Percentiles rank a stretch among this genome's conserved stretches.
phyloP scores from a whole-genome alignment of 2,113 vertebrate genomes.

The Balaenoptera acutorostrata region DNA sequence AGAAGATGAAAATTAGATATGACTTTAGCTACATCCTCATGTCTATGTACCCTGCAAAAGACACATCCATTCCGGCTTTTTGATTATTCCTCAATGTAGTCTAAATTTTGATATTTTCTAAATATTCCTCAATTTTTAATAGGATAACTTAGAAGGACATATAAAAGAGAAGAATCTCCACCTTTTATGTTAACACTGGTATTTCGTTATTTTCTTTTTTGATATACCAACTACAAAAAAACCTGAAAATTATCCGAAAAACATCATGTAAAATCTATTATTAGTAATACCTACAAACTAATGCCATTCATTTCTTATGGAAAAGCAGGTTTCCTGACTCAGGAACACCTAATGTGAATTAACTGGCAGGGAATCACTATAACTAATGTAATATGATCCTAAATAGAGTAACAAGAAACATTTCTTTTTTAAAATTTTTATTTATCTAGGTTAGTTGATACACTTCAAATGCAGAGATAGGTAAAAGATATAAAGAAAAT shows the following conservation, averaged over 20 bases:
- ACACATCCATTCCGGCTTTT: background rate
- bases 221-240: constrained; percentile 12
- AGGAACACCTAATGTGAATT: background rate
- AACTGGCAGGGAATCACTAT: constrained; percentile 22
- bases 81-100: background rate
- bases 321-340: constrained; percentile 34
- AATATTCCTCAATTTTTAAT: constrained; percentile 34
- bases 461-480: constrained; percentile 77
- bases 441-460: constrained; percentile 81
- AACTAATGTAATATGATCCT: constrained; percentile 23
- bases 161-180: background rate
- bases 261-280: constrained; percentile 12
- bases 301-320: background rate
- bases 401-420: constrained; percentile 73
- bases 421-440: constrained; percentile 73
- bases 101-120: constrained; percentile 32
- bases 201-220: constrained; percentile 22
- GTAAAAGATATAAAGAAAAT: constrained; percentile 76
- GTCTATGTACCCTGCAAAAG: background rate
- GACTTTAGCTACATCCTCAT: background rate
- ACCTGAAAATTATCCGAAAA: background rate
- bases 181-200: background rate
- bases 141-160: background rate
- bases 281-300: constrained; percentile 16
- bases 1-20: background rate